These are phyloP conservation scores for Pangasius macronema DNA, from an alignment of 2,797 vertebrate species.

Conservation along the genomic window DNA sequence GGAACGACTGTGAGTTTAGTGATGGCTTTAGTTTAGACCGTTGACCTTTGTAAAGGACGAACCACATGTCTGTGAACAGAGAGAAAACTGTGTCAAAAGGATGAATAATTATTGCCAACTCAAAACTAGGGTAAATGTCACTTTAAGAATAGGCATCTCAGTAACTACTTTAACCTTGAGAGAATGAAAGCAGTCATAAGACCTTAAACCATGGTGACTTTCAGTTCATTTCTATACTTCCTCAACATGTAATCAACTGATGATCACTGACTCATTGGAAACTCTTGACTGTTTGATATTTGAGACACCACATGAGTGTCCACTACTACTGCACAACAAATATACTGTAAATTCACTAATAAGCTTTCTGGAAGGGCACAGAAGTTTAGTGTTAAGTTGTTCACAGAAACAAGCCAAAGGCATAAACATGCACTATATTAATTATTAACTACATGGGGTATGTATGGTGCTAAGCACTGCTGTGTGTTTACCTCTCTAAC, in stretches of 20 bases:
- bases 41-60: background rate
- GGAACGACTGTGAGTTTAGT: background rate
- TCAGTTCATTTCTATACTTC: background rate
- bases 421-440: background rate
- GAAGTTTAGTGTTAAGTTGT: background rate
- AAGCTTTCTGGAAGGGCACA: background rate
- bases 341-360: background rate
- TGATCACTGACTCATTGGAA: background rate
- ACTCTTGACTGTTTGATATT: background rate
- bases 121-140: background rate
- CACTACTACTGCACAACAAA: background rate
- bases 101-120: background rate
- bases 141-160: background rate
- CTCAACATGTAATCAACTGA: background rate
- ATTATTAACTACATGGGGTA: background rate
- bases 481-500: constrained; percentile 59
- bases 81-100: constrained; percentile 5
- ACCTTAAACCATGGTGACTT: background rate
- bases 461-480: constrained; percentile 1
- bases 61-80: constrained; percentile 44
- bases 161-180: background rate
- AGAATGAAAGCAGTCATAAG: background rate
- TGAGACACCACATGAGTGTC: background rate
- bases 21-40: background rate
- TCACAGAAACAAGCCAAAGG: background rate